Base-by-base conservation (phyloP, 1,140 invertebrate species). In the Heterodera carotae region DNA sequence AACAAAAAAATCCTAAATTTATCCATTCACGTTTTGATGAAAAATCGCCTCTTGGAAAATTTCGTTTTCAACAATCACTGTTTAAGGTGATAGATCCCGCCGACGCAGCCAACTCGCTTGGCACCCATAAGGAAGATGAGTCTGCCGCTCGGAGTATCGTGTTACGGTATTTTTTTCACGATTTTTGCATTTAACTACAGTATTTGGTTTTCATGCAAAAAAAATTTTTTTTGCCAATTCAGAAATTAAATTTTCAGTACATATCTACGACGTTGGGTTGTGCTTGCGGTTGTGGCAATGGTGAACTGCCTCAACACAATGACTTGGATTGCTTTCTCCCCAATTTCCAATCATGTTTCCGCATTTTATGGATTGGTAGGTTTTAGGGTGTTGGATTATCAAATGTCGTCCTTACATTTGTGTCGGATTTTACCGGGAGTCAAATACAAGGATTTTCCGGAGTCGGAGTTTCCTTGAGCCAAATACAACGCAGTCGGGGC, bases 261-360 rank as follows among this genome's bases (percentile, higher is more conserved):
- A 2, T 83, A 83, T 68, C 80, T 72, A n/a, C 83, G 76, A n/a
- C 77, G 82, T 48, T 83, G 82, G 82, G 56, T 83, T 15, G 81
- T 83, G 34, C 66, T 83, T 22, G 27, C 73, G 12, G 81, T 84
- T 22, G 82, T 83, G 8, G 82, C 82, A 12, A 36, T 83, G 34
- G 64, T 84, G n/a, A 83, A 83, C 68, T 69, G 79, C 67, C 33
- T 78, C 8, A 83, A 83, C 71, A 80, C 83, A 27, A 75, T 84
- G 62, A 22, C 76, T 48, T 83, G 82, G 82, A 83, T 83, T 74
- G 76, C 76, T 8, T 83, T 82, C 67, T 82, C 82, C 7, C 81
- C 83, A 34, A 73, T 83, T 67, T 76, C 82, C 10, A 83, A 84
- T 73, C 78, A 83, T 66, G 83, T 81, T 72, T 76, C 84, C 31